These are phyloP conservation scores for Paratilapia polleni DNA, from an alignment of 2,113 vertebrate species.

Conservation along the genomic window DNA sequence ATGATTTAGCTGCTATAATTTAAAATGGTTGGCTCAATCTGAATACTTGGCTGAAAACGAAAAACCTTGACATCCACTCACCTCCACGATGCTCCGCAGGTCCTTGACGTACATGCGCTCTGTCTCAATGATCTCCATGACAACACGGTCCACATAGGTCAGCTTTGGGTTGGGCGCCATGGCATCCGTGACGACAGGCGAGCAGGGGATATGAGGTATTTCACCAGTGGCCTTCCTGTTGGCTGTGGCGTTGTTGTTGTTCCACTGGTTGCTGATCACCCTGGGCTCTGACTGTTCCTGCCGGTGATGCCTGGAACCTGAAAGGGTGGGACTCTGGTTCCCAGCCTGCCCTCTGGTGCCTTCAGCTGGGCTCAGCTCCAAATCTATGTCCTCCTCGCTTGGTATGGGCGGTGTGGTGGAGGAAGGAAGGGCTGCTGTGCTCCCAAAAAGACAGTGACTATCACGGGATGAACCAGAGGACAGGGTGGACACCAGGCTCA, in stretches of 20 bases:
- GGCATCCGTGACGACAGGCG: conserved; percentile 77
- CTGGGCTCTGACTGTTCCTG: conserved; percentile 24
- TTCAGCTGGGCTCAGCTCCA: conserved; percentile 77
- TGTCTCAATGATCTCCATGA: conserved; percentile 95
- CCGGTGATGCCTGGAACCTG: conserved; percentile 37
- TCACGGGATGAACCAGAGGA: conserved; percentile 85
- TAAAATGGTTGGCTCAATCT: conserved; percentile 16
- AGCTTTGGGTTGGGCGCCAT: conserved; percentile 83
- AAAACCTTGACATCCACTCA: conserved; percentile 62
- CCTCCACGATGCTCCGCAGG: conserved; percentile 94
- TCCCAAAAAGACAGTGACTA: conserved; percentile 79
- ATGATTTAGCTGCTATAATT: conserved; percentile 17
- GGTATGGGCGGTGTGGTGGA: conserved; percentile 57
- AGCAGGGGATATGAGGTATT: conserved; percentile 42
- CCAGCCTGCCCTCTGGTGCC: conserved; percentile 26
- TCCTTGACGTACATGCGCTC: conserved; percentile 94
- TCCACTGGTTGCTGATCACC: conserved; percentile 61
- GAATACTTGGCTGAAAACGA: conserved; percentile 13
- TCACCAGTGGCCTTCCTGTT: conserved; percentile 73
- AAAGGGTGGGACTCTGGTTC: conserved; percentile 45
- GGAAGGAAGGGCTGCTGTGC: conserved; percentile 65
- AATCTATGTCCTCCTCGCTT: conserved; percentile 70
- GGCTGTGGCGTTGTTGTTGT: conserved; percentile 78
- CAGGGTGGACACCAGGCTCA: conserved; percentile 80
- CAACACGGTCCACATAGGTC: conserved; percentile 91